Evolutionary conservation across 64 coral and sea anemone species (phyloP), one percentile per base, ranked within the genome.

Genomic region (Catalaphyllia jardinei): DNA sequence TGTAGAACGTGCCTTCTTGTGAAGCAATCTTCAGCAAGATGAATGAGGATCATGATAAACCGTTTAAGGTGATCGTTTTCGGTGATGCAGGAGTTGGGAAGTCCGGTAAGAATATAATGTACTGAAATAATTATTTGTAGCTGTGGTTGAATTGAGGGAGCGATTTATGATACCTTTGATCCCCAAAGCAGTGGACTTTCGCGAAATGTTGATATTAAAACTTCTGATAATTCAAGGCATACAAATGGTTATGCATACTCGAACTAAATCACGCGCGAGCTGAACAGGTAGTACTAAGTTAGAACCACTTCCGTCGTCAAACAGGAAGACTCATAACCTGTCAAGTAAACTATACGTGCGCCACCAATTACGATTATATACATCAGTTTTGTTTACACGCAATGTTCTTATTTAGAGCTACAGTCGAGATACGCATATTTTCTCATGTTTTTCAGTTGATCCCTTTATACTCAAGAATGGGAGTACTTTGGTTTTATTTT

Each of bases 1-100:
- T 57, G 11, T 14, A 57, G 54, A 57, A 57, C 54, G 54, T 54
- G 52, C 8, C 54, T 13, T 57, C 54, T 57, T 57, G 54, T 14
- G 15, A 14, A 0, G 54, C 54, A 57, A 14, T 57, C 10, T 16
- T 16, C 54, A 59, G 52, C 15, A 29, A 72, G 25, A 87, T 92
- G 90, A 87, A 72, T 61, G 90, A 92, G 39, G 17, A 72, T 38
- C 83, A 87, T 11, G 72, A 78, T 4, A 75, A 59, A 52, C 71
- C 90, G 22, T 67, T 92, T 24, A 92, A 92, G 50, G 72, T 92
- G 8, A 35, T 92, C 51, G 83, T 92, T 62, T 92, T 92, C 78
- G 90, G 90, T 9, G 83, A 87, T 60, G 63, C 74, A 79, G 90
- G 82, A n/a, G 90, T 92, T 35, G 90, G 90, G 12, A 92, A 92